These are phyloP conservation scores for Pantherophis vulpinus DNA, from an alignment of 2,797 vertebrate species.

Conservation along the genomic window DNA sequence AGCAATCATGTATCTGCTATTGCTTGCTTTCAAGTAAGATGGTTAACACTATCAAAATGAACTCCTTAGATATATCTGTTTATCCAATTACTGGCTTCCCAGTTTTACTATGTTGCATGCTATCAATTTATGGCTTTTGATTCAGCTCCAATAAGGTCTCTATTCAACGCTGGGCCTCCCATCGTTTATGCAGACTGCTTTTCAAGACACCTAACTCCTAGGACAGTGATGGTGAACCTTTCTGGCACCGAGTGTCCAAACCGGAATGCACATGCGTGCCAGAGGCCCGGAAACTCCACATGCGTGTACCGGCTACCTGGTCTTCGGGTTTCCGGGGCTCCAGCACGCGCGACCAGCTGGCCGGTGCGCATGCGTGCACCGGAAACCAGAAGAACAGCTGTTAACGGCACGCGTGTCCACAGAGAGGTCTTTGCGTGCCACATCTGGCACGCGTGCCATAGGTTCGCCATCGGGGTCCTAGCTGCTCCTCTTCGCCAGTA, in stretches of 20 bases:
- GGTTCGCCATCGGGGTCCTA: neutral
- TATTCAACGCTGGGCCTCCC: neutral
- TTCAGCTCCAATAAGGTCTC: neutral
- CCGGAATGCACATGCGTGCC: too few relatives aligned
- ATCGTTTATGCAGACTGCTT: neutral
- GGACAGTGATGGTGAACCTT: neutral
- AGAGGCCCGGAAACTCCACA: too few relatives aligned
- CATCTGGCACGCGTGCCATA: too few relatives aligned
- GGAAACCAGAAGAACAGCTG: too few relatives aligned
- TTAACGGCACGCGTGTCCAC: too few relatives aligned
- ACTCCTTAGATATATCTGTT: neutral
- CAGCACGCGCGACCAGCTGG: too few relatives aligned
- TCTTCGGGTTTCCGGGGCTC: too few relatives aligned
- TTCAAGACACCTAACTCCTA: neutral
- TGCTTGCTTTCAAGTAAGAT: neutral
- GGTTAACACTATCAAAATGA: neutral
- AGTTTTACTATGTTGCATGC: neutral
- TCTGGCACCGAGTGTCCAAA: too few relatives aligned
- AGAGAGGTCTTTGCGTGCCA: too few relatives aligned
- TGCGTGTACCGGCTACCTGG: too few relatives aligned
- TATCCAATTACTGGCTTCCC: neutral
- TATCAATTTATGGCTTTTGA: neutral
- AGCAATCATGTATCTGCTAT: neutral
- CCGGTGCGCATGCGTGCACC: rapidly evolving
- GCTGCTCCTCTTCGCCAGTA: too few relatives aligned